Conservation (phyloP, 1,140 invertebrate species). For the Caerostris extrusa region DNA sequence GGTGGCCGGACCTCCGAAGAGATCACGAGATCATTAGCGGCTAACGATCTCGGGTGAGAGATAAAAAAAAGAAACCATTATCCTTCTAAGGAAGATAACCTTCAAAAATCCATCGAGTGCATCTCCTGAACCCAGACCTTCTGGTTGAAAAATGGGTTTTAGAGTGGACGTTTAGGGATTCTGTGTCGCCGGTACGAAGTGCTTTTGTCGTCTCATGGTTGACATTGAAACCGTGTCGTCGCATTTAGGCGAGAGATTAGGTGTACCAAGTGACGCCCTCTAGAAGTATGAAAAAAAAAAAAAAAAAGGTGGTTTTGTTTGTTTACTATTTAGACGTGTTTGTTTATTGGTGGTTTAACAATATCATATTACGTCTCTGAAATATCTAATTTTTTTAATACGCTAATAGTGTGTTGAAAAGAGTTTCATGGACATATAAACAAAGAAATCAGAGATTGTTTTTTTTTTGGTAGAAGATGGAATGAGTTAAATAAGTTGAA, state of each 20-base stretch:
- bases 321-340: too few species aligned
- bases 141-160: not conserved
- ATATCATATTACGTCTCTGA: not conserved
- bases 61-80: not conserved
- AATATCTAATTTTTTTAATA: not conserved
- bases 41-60: not conserved
- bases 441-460: too few species aligned
- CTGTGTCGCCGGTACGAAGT: not conserved
- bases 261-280: too few species aligned
- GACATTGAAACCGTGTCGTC: not conserved
- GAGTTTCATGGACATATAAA: too few species aligned
- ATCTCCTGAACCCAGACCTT: not conserved
- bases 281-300: too few species aligned
- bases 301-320: too few species aligned
- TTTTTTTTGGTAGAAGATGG: too few species aligned
- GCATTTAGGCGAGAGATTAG: not conserved
- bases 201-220: not conserved
- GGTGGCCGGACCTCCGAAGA: not conserved
- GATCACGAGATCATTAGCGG: conserved; percentile 22
- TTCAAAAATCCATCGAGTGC: not conserved
- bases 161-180: not conserved
- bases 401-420: too few species aligned
- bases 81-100: conserved; percentile 2
- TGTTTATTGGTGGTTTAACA: not conserved
- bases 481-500: too few species aligned